A percentile compares a stretch with the other conserved stretches of the same genome.
Evolutionary conservation across 2,888 invertebrate species (phyloP).

Genomic region (Chirona hameri): DNA sequence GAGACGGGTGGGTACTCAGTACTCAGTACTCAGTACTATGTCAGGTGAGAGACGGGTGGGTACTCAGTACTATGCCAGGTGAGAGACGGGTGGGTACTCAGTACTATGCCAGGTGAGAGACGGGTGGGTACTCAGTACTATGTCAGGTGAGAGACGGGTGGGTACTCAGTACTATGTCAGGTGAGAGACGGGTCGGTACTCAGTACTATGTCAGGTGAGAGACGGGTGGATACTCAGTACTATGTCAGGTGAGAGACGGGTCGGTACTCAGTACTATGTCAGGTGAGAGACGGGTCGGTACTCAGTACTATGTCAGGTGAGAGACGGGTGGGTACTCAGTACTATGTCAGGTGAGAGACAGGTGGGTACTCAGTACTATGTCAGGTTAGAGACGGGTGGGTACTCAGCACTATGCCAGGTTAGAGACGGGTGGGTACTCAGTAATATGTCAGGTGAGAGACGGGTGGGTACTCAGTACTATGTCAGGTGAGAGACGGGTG

Average conservation of each 20-base stretch:
- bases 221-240: not conserved
- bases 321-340: not conserved
- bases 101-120: not conserved
- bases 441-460: no score
- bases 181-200: not conserved
- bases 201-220: not conserved
- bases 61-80: not conserved
- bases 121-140: not conserved
- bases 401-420: not conserved
- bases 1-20: not conserved
- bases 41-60: not conserved
- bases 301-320: not conserved
- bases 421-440: not conserved
- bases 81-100: not conserved
- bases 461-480: not conserved
- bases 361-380: not conserved
- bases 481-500: not conserved
- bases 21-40: no score
- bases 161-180: not conserved
- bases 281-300: not conserved
- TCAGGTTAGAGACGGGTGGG: not conserved
- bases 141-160: not conserved
- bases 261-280: not conserved
- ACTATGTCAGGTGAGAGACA: not conserved
- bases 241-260: not conserved